Evolutionary conservation across 2,888 invertebrate genomes (phyloP), one percentile per base, ranked within the genome.

Genomic region (Polydrusus pterygomalis): DNA sequence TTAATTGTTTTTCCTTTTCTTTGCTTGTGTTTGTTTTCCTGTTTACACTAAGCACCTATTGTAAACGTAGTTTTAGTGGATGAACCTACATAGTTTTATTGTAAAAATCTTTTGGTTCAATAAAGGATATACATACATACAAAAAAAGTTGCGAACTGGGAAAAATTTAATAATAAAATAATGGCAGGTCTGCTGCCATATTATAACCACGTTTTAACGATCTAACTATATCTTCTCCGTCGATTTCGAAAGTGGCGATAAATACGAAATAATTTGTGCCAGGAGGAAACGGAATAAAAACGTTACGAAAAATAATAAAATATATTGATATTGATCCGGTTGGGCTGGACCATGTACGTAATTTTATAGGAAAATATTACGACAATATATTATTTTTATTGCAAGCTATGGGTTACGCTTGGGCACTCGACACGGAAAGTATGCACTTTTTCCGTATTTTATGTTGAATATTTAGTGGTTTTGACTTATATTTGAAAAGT

Each of bases 271-370:
- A 54, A 67, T 67, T 67, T 67, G 54, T 67, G 67, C 54, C 54
- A 18, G 40, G 49, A 30, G 58, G 43, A 30, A 62, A 54, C 43
- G 56, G 30, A 60, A 49, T 38, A 69, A 69, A 69, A 69, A 69
- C 43, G 58, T 58, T 69, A 17, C 47, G 49, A 62, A 62, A 70
- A 60, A 70, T 70, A 70, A 70, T 70, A 70, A 70, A 62, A 70
- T 70, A 70, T 70, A 70, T 70, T 60, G 58, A 30, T 49, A 70
- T 70, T 38, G 70, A 62, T 62, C 62, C 45, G 30, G 54, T 43
- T 43, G 43, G 45, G 69, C 60, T 49, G 49, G 38, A 51, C 34
- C 54, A 54, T 34, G 51, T 67, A 38, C 11, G 67, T 51, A 67
- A 51, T 67, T 67, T 34, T 49, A 38, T 51, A 51, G 65, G 38